Evolutionary conservation across 2,113 vertebrate species (phyloP), one percentile per base, ranked within the genome.

Genomic region (Gavialis gangeticus): DNA sequence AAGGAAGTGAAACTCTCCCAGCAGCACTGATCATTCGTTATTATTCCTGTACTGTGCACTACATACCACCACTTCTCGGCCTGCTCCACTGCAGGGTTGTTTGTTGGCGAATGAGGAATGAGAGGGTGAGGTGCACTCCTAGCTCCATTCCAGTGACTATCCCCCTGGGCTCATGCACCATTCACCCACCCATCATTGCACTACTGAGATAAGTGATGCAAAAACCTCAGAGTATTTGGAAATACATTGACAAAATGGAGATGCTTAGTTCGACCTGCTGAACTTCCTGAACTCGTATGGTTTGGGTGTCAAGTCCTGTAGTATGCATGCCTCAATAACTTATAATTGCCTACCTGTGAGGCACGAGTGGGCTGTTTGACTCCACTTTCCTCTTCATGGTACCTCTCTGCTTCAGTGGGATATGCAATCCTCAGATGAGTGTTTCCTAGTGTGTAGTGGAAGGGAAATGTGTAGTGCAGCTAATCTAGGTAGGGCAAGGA

Each of bases 401-500:
- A 0, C 28, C 46, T 22, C 17, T 86, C 54, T 79, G 58, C 25
- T 67, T 12, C 6, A 1, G 9, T 5, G 37, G 16, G 54, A 5
- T 7, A 79, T 83, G 67, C 8, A 83, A 64, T 19, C 13, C 12
- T 24, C 78, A 69, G 4, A 17, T 78, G 21, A 22, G 34, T 10
- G 2, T 87, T 84, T 79, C 6, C 5, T 79, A 10, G 24, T 30
- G 64, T 22, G 28, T 16, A 75, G 34, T 59, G 66, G 55, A 80
- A 76, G 56, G 27, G 17, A 37, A 76, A 9, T n/a, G n/a, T 19
- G 27, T 69, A 19, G 4, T 24, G 34, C 2, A 60, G 6, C 2
- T 78, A 13, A 5, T 55, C 55, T 89, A 6, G 0, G 0, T 2
- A 69, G 54, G 5, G 15, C 12, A 57, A 30, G 17, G 46, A 46